Conservation (phyloP, 1,140 invertebrate species). For the Polyergus mexicanus region DNA sequence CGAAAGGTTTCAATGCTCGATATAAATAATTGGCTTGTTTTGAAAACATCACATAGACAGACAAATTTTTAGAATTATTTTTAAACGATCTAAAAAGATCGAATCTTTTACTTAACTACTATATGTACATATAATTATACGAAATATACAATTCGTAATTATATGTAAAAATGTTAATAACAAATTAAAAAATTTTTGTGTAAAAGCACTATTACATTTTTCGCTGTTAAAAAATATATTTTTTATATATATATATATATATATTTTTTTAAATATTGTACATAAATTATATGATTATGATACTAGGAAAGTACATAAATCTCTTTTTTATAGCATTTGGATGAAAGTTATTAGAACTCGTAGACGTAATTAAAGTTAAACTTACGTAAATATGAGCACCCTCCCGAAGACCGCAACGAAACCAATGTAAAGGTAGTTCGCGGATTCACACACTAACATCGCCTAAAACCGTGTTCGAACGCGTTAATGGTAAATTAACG, state of each 20-base stretch:
- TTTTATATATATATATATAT: neutral
- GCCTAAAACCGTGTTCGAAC: conserved; percentile 63
- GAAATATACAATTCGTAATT: neutral
- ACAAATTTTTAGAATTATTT: neutral
- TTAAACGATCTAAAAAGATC: neutral
- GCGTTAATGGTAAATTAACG: conserved; percentile 64
- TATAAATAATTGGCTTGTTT: neutral
- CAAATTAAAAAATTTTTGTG: neutral
- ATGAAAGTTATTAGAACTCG: conserved; percentile 62
- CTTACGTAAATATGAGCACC: conserved; percentile 65
- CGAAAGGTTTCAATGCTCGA: conserved; percentile 21
- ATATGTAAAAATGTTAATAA: conserved; percentile 6
- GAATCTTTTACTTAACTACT: neutral
- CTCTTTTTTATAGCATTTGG: conserved; percentile 35
- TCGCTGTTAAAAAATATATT: neutral
- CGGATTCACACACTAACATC: conserved; percentile 57
- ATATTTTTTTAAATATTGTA: neutral
- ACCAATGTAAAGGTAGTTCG: conserved; percentile 59
- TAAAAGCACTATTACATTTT: neutral
- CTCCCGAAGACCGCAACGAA: conserved; percentile 34
- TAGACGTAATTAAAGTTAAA: conserved; percentile 63
- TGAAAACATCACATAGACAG: no score
- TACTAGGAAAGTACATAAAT: conserved; percentile 39
- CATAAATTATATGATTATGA: conserved; percentile 27
- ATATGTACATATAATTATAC: neutral